These are phyloP conservation scores for Fragum whitleyi DNA, from an alignment of 2,888 invertebrate genomes.

Conservation along the genomic window DNA sequence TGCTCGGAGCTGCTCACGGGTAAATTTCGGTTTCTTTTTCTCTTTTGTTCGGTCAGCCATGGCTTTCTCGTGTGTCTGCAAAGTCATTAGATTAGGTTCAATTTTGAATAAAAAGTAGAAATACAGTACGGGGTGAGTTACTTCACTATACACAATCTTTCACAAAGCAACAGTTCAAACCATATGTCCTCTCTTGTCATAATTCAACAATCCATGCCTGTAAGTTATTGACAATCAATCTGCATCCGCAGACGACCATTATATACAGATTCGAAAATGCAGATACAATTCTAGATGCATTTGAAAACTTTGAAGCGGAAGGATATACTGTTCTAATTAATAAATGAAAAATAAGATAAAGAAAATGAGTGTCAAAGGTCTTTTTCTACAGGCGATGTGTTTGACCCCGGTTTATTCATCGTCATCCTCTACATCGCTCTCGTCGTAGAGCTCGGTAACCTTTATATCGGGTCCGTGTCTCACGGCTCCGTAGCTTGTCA, in stretches of 20 bases:
- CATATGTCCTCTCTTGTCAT: neutral
- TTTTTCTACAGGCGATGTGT: neutral
- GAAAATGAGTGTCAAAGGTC: neutral
- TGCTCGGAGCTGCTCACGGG: slow-evolving; percentile 81
- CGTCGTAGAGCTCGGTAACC: slow-evolving; percentile 79
- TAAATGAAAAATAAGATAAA: neutral
- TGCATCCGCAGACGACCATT: slow-evolving; percentile 8
- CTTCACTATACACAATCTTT: neutral
- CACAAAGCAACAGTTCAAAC: neutral
- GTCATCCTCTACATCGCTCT: slow-evolving; percentile 68
- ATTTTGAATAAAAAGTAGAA: no score
- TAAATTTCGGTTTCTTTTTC: slow-evolving; percentile 73
- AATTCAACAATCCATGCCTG: slow-evolving; percentile 16
- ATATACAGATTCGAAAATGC: slow-evolving; percentile 17
- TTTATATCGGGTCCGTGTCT: slow-evolving; percentile 83
- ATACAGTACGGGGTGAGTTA: neutral
- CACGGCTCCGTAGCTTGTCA: slow-evolving; percentile 79
- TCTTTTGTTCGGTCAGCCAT: slow-evolving; percentile 7
- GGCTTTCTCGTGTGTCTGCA: slow-evolving; percentile 5
- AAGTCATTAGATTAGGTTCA: slow-evolving; percentile 14
- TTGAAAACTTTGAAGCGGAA: neutral
- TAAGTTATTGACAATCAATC: neutral
- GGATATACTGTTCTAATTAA: neutral
- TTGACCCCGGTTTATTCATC: slow-evolving; percentile 31
- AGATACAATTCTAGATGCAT: slow-evolving; percentile 16